These are phyloP conservation scores for Scaptomyza graminum DNA, from an alignment of 1,140 invertebrate species.

Conservation along the genomic window DNA sequence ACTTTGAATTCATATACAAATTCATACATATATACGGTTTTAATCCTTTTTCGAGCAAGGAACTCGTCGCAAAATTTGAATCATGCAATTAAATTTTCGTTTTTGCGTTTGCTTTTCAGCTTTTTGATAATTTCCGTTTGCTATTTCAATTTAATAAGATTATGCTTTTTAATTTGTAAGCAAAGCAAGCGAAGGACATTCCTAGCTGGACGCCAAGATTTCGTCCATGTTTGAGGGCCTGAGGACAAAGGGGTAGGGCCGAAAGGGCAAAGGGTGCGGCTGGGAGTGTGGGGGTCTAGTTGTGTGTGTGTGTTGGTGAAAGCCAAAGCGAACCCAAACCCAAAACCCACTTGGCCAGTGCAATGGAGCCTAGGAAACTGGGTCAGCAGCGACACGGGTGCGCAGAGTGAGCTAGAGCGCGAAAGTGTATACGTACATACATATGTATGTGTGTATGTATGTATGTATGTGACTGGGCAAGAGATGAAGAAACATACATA, in stretches of 20 bases:
- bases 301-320: conserved; percentile 32
- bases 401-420: conserved; percentile 42
- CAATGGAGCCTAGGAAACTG: conserved; percentile 58
- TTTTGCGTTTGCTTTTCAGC: conserved; percentile 32
- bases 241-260: too few relatives aligned
- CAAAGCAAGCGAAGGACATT: conserved; percentile 25
- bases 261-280: background rate
- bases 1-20: background rate
- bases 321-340: conserved; percentile 30
- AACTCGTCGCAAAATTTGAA: conserved; percentile 40
- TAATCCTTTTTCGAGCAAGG: conserved; percentile 9
- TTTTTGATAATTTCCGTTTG: conserved; percentile 66
- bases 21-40: background rate
- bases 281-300: background rate
- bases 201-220: background rate
- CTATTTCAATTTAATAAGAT: conserved; percentile 59
- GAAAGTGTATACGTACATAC: conserved; percentile 29
- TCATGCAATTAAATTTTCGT: conserved; percentile 58
- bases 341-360: conserved; percentile 43
- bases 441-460: background rate
- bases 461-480: conserved; percentile 2
- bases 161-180: conserved; percentile 62
- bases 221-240: background rate
- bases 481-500: conserved; percentile 20
- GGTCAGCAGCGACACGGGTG: conserved; percentile 53